Evolutionary conservation across 2,113 vertebrate genomes (phyloP).

Genomic region (Sylvilagus bachmani): DNA sequence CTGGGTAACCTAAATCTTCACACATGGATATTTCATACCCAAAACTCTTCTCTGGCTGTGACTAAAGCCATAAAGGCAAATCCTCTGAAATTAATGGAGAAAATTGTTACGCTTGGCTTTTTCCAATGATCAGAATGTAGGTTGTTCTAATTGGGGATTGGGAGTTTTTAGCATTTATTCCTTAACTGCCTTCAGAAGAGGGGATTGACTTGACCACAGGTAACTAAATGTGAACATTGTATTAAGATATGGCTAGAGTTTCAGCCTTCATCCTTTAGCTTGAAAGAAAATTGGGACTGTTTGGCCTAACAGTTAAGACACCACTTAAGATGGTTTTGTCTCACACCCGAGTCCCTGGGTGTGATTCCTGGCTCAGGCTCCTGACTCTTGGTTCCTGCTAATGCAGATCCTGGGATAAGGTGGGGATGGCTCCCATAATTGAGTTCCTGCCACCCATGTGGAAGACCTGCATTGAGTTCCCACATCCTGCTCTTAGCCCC

Average conservation of each 20-base stretch:
- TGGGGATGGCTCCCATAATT: no score
- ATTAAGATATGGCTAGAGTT: background rate
- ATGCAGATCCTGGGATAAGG: no score
- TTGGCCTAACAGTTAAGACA: no score
- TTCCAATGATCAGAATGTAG: background rate
- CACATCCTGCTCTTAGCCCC: no score
- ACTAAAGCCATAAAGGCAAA: background rate
- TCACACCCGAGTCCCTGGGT: no score
- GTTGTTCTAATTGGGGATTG: background rate
- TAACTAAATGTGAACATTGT: background rate
- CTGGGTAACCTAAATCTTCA: background rate
- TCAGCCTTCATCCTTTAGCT: background rate
- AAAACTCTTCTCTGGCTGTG: background rate
- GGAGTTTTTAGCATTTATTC: background rate
- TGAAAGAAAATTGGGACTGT: background rate
- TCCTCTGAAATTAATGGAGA: background rate
- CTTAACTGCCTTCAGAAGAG: slow-evolving; percentile 20
- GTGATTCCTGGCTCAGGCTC: no score
- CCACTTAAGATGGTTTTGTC: no score
- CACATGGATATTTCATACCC: background rate
- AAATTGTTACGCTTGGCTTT: background rate
- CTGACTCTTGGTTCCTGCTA: no score
- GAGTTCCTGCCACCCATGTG: no score
- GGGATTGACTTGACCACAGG: background rate
- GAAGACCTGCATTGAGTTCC: no score